Base-by-base conservation (phyloP, 1,140 invertebrate species). In the Liolophura sinensis region DNA sequence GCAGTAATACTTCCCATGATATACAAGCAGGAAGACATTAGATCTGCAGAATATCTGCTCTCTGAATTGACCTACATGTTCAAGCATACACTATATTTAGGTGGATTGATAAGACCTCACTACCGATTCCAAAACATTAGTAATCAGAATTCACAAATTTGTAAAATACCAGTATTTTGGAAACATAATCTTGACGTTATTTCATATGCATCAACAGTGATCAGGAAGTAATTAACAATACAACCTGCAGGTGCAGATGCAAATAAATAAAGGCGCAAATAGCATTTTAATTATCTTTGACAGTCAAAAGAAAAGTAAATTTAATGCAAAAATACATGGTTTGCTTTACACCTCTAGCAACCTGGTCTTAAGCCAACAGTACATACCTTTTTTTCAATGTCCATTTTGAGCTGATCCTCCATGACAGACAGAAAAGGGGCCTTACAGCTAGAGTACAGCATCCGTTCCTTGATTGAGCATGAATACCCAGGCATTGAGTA, bases 361-460 rank as follows among this genome's bases (percentile, higher is more conserved):
- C 9, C 31, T 40, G 3, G 31, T n/a, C n/a, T 9, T 40, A 40
- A 5, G 31, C 9, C 31, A 56, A 22, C 49, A 54, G 64, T 68
- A 81, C 86, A 86, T 80, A 96, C 94, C 89, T 94, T 94, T 88
- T 96, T 97, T 50, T 88, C 89, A 62, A 98, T 86, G 49, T 91
- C 90, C 65, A 94, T 83, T 27, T 89, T 89, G 56, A 89, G 69
- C 27, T 83, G 69, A 31, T 82, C 78, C 74, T 93, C 89, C 25
- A 82, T 90, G 40, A 89, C 88, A 69, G 93, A 90, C 25, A 95
- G 86, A 56, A 98, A 88, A 22, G 93, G 92, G 70, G 89, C 91
- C 86, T 97, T 98, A 82, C 95, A 97, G 73, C 95, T 97, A 1
- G 96, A 98, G 85, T 98, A 99, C 74, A 98, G 87, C 96, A 99